Conservation (phyloP, 2,113 vertebrate genomes). For the Picathartes gymnocephalus region DNA sequence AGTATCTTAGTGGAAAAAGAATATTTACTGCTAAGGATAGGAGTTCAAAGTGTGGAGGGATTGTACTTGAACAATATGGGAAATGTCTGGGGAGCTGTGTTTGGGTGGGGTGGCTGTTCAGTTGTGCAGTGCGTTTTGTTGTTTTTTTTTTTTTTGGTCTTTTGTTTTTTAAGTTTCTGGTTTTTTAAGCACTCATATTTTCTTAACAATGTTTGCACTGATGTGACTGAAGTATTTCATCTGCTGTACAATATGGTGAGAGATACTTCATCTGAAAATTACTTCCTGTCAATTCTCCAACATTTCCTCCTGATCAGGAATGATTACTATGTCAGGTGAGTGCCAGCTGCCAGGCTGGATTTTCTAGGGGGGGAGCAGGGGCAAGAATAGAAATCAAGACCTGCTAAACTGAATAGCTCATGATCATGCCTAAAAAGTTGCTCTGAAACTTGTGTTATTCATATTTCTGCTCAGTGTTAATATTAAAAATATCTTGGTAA, state of each 20-base stretch:
- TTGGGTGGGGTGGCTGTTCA: not conserved
- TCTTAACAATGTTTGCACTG: slow-evolving; percentile 84
- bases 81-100: not conserved
- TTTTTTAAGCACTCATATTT: not conserved
- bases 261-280: slow-evolving; percentile 88
- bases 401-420: not conserved
- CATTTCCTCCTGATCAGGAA: slow-evolving; percentile 95
- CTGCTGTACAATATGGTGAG: slow-evolving; percentile 95
- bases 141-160: accelerated
- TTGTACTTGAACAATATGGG: not conserved
- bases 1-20: not conserved
- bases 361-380: accelerated
- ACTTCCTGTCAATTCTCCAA: slow-evolving; percentile 93
- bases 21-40: not conserved
- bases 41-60: not conserved
- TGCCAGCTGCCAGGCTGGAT: not conserved
- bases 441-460: not conserved
- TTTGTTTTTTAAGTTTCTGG: accelerated
- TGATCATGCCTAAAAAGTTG: not conserved
- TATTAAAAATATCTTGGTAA: not conserved
- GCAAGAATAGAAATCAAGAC: not conserved
- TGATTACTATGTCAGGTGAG: slow-evolving; percentile 95
- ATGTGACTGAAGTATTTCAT: slow-evolving; percentile 93
- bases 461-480: not conserved
- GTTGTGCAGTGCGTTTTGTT: not conserved